Conservation (phyloP, 1,140 invertebrate genomes). For the Diachasma alloeum region DNA sequence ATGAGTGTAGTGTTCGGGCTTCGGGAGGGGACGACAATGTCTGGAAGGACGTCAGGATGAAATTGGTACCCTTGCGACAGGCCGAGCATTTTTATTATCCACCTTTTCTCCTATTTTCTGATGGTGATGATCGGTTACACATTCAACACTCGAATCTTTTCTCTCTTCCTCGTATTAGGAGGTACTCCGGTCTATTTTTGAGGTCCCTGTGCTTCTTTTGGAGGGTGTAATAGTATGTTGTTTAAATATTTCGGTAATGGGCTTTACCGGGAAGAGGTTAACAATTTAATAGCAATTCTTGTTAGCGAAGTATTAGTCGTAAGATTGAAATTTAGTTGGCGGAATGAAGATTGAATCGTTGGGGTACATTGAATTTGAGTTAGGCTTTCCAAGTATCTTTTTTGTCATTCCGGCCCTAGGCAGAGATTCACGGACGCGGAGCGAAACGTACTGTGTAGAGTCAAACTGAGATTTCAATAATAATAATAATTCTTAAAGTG, state of each 20-base stretch:
- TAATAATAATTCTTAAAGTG: too few relatives aligned
- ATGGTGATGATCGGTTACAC: not conserved
- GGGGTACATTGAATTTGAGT: too few relatives aligned
- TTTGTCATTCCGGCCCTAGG: too few relatives aligned
- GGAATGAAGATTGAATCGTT: too few relatives aligned
- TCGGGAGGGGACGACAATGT: not conserved
- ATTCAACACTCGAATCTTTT: not conserved
- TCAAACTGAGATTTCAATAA: too few relatives aligned
- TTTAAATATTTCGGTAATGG: conserved; percentile 66
- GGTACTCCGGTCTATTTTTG: conserved; percentile 54
- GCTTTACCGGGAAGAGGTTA: conserved; percentile 55
- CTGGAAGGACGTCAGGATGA: conserved; percentile 13
- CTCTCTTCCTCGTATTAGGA: not conserved
- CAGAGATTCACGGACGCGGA: too few relatives aligned
- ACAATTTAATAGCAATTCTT: not conserved
- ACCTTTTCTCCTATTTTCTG: conserved; percentile 6
- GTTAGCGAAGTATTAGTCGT: not conserved
- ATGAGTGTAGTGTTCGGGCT: too few relatives aligned
- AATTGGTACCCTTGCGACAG: conserved; percentile 17
- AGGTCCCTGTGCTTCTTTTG: conserved; percentile 48
- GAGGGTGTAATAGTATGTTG: conserved; percentile 57
- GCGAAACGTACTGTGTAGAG: too few relatives aligned
- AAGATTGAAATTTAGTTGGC: too few relatives aligned
- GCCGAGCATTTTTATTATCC: conserved; percentile 1
- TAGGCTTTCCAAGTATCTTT: too few relatives aligned